These are phyloP conservation scores for Petroica traversi DNA, from an alignment of 2,113 vertebrate species.

Conservation along the genomic window DNA sequence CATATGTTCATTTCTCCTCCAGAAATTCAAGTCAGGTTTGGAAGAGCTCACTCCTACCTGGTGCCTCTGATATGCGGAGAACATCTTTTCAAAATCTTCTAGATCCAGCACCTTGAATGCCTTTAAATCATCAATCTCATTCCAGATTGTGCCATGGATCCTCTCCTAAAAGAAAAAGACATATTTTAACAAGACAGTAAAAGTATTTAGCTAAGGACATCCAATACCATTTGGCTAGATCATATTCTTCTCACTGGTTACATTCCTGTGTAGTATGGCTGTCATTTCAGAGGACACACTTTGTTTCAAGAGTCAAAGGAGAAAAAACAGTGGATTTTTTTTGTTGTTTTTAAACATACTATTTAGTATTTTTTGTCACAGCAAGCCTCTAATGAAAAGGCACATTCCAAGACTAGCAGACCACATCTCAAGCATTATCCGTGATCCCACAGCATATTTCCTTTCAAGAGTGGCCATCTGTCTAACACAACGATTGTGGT, in stretches of 20 bases:
- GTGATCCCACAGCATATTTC: neutral
- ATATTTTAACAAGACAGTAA: neutral
- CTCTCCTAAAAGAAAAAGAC: conserved; percentile 77
- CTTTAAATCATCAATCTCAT: conserved; percentile 90
- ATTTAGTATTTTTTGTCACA: neutral
- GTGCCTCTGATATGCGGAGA: conserved; percentile 94
- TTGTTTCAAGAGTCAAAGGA: neutral
- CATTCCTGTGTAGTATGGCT: neutral
- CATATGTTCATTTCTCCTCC: neutral
- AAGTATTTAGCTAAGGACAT: neutral
- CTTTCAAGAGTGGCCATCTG: neutral
- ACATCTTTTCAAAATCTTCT: conserved; percentile 97
- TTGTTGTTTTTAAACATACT: neutral
- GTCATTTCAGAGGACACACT: neutral
- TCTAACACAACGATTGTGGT: neutral
- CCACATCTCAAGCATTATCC: neutral
- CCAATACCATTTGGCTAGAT: neutral
- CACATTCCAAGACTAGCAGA: neutral
- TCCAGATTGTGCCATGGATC: conserved; percentile 92
- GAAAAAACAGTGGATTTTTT: neutral
- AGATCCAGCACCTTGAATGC: conserved; percentile 91
- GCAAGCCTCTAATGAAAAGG: neutral
- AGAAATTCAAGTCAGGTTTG: neutral
- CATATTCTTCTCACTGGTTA: neutral
- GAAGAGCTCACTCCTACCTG: conserved; percentile 69